Evolutionary conservation across 2,888 invertebrate genomes (phyloP).

Genomic region (Dicyrtoma fusca): DNA sequence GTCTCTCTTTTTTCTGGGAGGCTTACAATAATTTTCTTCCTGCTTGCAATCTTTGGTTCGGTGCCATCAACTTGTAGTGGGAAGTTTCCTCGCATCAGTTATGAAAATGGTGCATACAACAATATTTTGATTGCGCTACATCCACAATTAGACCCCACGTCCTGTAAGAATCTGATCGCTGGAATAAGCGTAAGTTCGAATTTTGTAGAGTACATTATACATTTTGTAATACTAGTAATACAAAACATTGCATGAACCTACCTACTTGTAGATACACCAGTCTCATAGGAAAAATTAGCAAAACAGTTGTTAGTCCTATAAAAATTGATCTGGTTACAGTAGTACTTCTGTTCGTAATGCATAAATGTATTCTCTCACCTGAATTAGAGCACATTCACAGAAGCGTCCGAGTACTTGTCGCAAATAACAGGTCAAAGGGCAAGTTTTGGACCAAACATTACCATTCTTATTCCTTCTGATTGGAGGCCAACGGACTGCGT

Average conservation of each 20-base stretch:
- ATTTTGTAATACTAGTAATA: background rate
- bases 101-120: constrained; percentile 44
- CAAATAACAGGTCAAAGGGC: constrained; percentile 65
- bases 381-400: constrained; percentile 64
- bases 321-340: background rate
- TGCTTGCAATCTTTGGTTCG: too few species aligned
- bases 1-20: too few species aligned
- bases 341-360: constrained; percentile 56
- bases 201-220: background rate
- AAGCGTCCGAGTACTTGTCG: constrained; percentile 65
- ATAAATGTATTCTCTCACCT: too few species aligned
- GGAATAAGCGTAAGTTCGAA: constrained; percentile 12
- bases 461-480: constrained; percentile 65
- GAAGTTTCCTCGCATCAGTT: constrained; percentile 21
- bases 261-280: too few species aligned
- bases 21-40: too few species aligned
- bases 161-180: constrained; percentile 8
- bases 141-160: background rate
- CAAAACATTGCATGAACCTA: too few species aligned
- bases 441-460: constrained; percentile 63
- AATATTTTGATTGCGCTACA: constrained; percentile 43
- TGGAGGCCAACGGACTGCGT: constrained; percentile 60
- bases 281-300: too few species aligned
- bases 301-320: too few species aligned
- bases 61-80: too few species aligned